Percentiles rank a stretch among this genome's conserved stretches.
These are phyloP conservation scores for Vultur gryphus DNA, from an alignment of 2,797 vertebrate species.

Conservation along the genomic window DNA sequence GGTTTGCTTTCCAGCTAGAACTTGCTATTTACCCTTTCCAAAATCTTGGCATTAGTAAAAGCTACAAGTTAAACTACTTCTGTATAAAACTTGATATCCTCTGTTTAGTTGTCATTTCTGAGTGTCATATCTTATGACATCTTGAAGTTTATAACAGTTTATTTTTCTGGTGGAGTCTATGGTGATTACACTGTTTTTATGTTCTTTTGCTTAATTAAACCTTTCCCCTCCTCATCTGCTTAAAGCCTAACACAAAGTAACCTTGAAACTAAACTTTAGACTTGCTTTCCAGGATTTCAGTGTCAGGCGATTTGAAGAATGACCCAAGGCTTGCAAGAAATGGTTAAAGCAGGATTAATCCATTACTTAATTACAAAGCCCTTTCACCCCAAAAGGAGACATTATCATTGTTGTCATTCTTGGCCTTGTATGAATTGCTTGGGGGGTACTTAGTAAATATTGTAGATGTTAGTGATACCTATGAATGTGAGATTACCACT, in stretches of 20 bases:
- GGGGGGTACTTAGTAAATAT: not conserved
- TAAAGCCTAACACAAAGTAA: not conserved
- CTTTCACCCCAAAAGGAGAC: not conserved
- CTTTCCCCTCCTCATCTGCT: not conserved
- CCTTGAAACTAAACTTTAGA: not conserved
- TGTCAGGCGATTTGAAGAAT: not conserved
- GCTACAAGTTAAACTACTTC: not conserved
- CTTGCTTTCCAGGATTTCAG: not conserved
- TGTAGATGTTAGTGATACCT: not conserved
- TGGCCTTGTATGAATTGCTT: not conserved
- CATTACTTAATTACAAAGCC: not conserved
- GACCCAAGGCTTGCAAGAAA: not conserved
- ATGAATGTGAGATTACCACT: not conserved
- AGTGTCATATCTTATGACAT: not conserved
- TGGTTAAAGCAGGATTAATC: not conserved
- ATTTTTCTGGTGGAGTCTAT: not conserved
- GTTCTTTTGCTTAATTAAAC: not conserved
- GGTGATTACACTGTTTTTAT: not conserved
- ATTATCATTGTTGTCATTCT: not conserved
- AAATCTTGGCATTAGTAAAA: not conserved
- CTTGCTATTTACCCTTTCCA: not conserved
- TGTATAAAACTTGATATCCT: not conserved
- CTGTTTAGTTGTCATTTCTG: not conserved
- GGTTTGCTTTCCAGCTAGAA: not conserved
- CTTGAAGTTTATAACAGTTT: not conserved